phyloP scores from a whole-genome alignment of 2,113 vertebrate species.

The Phrynocephalus versicolor region DNA sequence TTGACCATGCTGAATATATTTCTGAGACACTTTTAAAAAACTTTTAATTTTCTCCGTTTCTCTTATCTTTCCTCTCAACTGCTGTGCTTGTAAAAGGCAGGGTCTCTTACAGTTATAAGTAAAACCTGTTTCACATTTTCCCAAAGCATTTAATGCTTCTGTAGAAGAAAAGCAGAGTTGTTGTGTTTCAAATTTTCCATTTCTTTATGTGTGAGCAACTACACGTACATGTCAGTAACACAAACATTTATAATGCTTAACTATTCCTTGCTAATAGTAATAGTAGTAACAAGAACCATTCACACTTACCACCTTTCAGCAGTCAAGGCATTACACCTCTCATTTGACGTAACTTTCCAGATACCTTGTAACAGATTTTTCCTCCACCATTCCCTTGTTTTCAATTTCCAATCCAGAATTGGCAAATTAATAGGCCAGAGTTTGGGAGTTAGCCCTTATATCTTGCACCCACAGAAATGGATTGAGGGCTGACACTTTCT shows the following conservation, averaged over 20 bases:
- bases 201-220: background rate
- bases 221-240: background rate
- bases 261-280: background rate
- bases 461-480: background rate
- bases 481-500: background rate
- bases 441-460: background rate
- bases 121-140: background rate
- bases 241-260: background rate
- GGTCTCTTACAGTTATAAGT: background rate
- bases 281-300: background rate
- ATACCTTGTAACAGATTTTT: background rate
- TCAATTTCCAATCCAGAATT: background rate
- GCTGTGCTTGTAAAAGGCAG: too few relatives aligned
- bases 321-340: background rate
- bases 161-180: background rate
- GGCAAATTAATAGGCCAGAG: background rate
- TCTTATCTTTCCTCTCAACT: too few relatives aligned
- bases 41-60: too few relatives aligned
- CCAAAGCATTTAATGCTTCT: background rate
- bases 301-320: background rate
- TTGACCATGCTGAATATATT: background rate
- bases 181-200: background rate
- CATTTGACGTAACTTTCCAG: too few relatives aligned
- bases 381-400: background rate
- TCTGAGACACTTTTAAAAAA: background rate